These are phyloP conservation scores for Eristalis pertinax DNA, from an alignment of 2,888 invertebrate species.

Conservation along the genomic window DNA sequence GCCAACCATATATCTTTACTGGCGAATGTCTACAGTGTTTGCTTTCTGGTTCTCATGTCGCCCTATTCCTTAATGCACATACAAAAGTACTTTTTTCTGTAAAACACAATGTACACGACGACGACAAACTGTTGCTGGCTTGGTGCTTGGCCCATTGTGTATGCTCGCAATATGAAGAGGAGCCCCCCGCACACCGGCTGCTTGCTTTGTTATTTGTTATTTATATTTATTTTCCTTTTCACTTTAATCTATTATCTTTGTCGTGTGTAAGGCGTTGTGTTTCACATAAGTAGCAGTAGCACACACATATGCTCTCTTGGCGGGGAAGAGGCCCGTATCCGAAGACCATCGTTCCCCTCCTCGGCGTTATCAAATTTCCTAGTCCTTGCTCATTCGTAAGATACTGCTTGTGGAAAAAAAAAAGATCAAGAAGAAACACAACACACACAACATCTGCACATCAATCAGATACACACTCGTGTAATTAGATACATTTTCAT, in stretches of 20 bases:
- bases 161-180: neutral
- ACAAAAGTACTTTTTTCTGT: slow-evolving; percentile 69
- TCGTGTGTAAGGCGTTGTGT: slow-evolving; percentile 6
- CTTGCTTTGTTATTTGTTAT: slow-evolving; percentile 31
- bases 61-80: slow-evolving; percentile 70
- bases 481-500: slow-evolving; percentile 10
- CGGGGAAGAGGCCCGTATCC: neutral
- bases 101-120: slow-evolving; percentile 26
- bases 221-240: slow-evolving; percentile 30
- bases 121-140: slow-evolving; percentile 3
- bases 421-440: neutral
- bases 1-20: slow-evolving; percentile 52
- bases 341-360: neutral
- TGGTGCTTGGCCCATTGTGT: neutral
- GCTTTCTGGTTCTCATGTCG: slow-evolving; percentile 56
- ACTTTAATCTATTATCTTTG: slow-evolving; percentile 8
- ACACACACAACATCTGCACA: neutral
- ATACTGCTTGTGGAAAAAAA: neutral
- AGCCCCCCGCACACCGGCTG: neutral
- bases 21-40: slow-evolving; percentile 31
- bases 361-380: neutral
- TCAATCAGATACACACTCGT: neutral
- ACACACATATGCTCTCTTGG: neutral
- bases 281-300: slow-evolving; percentile 19
- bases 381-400: neutral